A percentile compares a stretch with the other conserved stretches of the same genome.
phyloP scores from a whole-genome alignment of 2,797 vertebrate species.

The Linurgus olivaceus region DNA sequence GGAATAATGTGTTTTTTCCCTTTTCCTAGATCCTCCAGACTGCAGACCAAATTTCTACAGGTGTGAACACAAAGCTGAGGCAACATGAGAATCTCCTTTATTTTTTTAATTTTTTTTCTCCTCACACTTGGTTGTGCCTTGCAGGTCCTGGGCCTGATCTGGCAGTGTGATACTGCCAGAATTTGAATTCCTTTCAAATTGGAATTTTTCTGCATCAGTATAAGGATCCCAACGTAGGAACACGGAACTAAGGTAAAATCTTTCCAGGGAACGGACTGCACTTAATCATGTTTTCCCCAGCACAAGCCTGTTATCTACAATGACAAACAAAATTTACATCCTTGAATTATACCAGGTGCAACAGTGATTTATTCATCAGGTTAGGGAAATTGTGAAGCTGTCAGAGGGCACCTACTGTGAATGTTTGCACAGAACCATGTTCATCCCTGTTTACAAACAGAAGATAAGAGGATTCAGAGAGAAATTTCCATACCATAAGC shows the following conservation, averaged over 20 bases:
- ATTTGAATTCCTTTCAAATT: neutral
- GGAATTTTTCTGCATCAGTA: neutral
- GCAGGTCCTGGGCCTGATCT: neutral
- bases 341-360: slow-evolving; percentile 20
- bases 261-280: neutral
- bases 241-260: neutral
- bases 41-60: neutral
- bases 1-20: neutral
- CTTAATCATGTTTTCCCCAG: slow-evolving; percentile 3
- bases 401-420: slow-evolving; percentile 56
- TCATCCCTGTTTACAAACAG: slow-evolving; percentile 46
- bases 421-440: slow-evolving; percentile 2
- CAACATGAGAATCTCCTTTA: neutral
- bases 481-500: slow-evolving; percentile 43
- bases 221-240: neutral
- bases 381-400: slow-evolving; percentile 46
- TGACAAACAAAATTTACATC: slow-evolving; percentile 27
- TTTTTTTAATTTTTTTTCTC: too few species aligned
- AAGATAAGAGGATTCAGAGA: slow-evolving; percentile 18
- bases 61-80: neutral
- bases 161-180: neutral
- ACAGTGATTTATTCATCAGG: slow-evolving; percentile 29
- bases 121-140: neutral
- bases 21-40: neutral
- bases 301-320: neutral